These are phyloP conservation scores for Chionoecetes opilio DNA, from an alignment of 1,140 invertebrate species.

Conservation along the genomic window DNA sequence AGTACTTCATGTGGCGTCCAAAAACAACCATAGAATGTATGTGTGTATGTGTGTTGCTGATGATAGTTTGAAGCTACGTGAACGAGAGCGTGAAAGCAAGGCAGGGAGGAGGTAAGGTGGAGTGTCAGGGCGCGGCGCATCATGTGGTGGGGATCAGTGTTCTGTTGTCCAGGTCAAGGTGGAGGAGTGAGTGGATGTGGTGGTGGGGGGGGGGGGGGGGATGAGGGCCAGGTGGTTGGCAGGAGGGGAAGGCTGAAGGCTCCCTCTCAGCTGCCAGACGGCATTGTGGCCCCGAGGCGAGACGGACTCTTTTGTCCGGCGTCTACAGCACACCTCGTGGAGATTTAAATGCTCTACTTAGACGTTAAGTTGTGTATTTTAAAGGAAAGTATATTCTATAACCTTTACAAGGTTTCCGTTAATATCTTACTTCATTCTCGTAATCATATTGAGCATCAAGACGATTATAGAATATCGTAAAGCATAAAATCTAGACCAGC, in stretches of 20 bases:
- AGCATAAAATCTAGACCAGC: not conserved
- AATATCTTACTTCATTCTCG: not conserved
- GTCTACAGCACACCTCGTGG: conserved; percentile 65
- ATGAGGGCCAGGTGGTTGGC: conserved; percentile 16
- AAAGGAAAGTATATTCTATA: not conserved
- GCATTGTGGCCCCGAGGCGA: conserved; percentile 59
- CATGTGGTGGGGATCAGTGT: conserved; percentile 3
- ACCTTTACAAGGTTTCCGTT: not conserved
- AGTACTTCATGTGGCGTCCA: too few species aligned
- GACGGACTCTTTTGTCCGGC: conserved; percentile 63
- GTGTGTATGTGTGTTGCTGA: too few species aligned
- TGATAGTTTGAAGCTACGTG: too few species aligned
- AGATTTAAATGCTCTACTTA: conserved; percentile 67
- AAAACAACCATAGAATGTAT: too few species aligned
- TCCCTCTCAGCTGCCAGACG: conserved; percentile 65
- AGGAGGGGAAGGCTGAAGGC: conserved; percentile 24
- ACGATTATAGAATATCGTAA: not conserved
- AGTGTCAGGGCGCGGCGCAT: too few species aligned
- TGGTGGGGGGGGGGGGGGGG: not conserved
- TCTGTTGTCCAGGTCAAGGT: not conserved
- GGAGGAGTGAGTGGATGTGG: not conserved
- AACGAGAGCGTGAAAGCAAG: too few species aligned
- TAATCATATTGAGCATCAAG: not conserved
- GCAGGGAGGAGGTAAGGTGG: too few species aligned
- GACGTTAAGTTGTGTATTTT: not conserved